These are phyloP conservation scores for Callocephalon fimbriatum DNA, from an alignment of 2,113 vertebrate genomes.

Conservation along the genomic window DNA sequence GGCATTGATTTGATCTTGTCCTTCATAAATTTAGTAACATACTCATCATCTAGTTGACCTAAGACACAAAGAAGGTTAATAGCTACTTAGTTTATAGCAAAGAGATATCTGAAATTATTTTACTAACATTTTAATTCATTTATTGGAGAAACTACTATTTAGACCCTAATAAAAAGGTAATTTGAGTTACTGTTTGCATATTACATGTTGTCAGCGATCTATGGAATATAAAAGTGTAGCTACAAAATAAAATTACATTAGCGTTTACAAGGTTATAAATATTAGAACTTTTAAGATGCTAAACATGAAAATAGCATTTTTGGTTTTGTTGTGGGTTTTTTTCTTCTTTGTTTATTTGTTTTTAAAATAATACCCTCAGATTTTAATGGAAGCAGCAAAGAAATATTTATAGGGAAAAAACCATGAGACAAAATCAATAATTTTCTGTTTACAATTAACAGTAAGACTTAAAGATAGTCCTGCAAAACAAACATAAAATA, in stretches of 20 bases:
- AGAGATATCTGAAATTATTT: neutral
- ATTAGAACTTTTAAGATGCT: neutral
- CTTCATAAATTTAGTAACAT: constrained; percentile 80
- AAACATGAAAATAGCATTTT: neutral
- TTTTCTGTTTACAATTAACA: neutral
- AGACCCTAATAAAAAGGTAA: neutral
- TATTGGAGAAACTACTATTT: neutral
- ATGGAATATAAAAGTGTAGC: neutral
- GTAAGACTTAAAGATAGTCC: neutral
- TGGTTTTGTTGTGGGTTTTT: neutral
- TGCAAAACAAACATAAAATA: neutral
- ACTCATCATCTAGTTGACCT: constrained; percentile 85
- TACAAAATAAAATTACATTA: neutral
- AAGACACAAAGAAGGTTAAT: neutral
- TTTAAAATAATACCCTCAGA: neutral
- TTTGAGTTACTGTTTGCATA: neutral
- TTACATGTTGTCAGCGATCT: neutral
- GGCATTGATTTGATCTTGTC: constrained; percentile 88
- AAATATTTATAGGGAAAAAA: neutral
- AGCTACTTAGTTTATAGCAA: neutral
- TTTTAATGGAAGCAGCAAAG: neutral
- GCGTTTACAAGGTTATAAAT: neutral
- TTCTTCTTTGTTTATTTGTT: neutral
- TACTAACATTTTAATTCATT: neutral
- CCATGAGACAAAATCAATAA: fast-evolving